Evolutionary conservation across 2,797 vertebrate species (phyloP).

Genomic region (Poecilia wingei): DNA sequence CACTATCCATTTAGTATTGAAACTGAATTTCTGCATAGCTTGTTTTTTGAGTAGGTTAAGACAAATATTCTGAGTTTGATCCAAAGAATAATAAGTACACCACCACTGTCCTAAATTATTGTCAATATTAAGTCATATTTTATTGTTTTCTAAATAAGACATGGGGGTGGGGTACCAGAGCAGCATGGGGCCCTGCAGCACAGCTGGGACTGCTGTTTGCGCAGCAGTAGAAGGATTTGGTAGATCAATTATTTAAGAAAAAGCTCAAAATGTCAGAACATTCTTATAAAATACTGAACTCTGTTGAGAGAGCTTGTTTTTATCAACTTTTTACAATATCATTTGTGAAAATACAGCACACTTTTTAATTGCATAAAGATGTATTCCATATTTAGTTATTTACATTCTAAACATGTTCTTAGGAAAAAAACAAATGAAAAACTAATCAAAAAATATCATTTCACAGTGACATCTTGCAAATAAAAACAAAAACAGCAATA

Average conservation of each 20-base stretch:
- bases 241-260: constrained; percentile 74
- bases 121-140: neutral
- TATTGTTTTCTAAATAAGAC: neutral
- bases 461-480: neutral
- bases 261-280: constrained; percentile 59
- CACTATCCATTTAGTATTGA: constrained; percentile 9
- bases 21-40: constrained; percentile 19
- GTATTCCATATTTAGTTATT: neutral
- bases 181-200: constrained; percentile 14
- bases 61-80: constrained; percentile 12
- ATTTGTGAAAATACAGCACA: neutral
- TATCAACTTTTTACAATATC: neutral
- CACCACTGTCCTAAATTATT: neutral
- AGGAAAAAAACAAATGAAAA: neutral
- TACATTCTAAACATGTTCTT: neutral
- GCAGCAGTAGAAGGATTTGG: constrained; percentile 17
- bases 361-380: no score
- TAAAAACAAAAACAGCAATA: neutral
- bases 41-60: constrained; percentile 2
- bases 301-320: constrained; percentile 11
- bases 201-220: constrained; percentile 37
- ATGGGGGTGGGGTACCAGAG: constrained; percentile 3
- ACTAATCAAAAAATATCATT: neutral
- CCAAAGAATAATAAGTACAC: neutral
- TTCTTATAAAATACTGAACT: constrained; percentile 45